phyloP scores from a whole-genome alignment of 2,888 invertebrate species.

The Chalcis sispes region DNA sequence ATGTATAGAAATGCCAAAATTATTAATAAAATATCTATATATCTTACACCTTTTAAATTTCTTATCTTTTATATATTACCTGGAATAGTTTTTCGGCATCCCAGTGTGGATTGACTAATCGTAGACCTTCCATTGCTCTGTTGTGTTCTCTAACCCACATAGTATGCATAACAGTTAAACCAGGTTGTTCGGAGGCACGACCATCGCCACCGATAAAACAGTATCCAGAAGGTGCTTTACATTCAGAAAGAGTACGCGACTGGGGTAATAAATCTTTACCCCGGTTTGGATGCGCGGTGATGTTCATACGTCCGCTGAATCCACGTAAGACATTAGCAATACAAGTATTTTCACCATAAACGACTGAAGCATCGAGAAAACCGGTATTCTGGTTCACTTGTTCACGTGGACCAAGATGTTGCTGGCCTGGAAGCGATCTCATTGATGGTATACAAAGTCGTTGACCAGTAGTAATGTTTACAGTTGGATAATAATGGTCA shows the following conservation, averaged over 20 bases:
- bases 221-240: slow-evolving; percentile 89
- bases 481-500: slow-evolving; percentile 93
- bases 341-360: slow-evolving; percentile 94
- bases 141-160: slow-evolving; percentile 94
- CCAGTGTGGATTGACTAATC: slow-evolving; percentile 92
- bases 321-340: slow-evolving; percentile 86
- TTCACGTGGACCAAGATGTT: slow-evolving; percentile 90
- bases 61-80: slow-evolving; percentile 33
- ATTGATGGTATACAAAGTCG: slow-evolving; percentile 95
- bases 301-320: slow-evolving; percentile 88
- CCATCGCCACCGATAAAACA: slow-evolving; percentile 95
- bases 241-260: slow-evolving; percentile 88
- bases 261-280: slow-evolving; percentile 89
- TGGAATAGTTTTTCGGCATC: slow-evolving; percentile 90
- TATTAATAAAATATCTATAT: too few relatives aligned
- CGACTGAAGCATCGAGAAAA: slow-evolving; percentile 89
- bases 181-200: slow-evolving; percentile 94
- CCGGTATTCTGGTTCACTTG: slow-evolving; percentile 96
- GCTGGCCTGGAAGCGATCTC: slow-evolving; percentile 94
- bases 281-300: slow-evolving; percentile 83
- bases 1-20: too few relatives aligned
- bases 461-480: slow-evolving; percentile 89
- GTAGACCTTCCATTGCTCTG: slow-evolving; percentile 86
- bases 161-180: slow-evolving; percentile 91
- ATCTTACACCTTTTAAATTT: neutral